A percentile compares a stretch with the other conserved stretches of the same genome.
These are phyloP conservation scores for Martes martes DNA, from an alignment of 2,113 vertebrate genomes.

Conservation along the genomic window DNA sequence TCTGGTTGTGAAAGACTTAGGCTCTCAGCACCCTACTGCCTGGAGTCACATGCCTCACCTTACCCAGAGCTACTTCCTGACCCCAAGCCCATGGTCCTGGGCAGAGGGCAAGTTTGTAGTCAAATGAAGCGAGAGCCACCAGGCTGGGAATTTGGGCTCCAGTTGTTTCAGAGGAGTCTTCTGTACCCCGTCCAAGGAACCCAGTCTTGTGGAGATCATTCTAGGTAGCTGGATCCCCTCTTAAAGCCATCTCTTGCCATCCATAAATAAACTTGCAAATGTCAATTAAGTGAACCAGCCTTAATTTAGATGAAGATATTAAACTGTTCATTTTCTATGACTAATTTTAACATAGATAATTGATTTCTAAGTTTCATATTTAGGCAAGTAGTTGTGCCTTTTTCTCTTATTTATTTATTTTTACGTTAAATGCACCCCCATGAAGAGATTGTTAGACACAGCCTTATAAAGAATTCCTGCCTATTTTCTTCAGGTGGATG, in stretches of 20 bases:
- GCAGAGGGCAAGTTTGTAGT: not conserved
- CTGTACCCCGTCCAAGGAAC: too few relatives aligned
- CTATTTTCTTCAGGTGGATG: not conserved
- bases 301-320: not conserved
- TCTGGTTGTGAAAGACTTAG: not conserved
- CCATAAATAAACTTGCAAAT: not conserved
- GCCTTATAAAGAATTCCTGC: not conserved
- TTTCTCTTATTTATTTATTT: not conserved
- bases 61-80: not conserved
- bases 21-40: not conserved
- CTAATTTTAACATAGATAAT: not conserved
- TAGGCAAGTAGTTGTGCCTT: not conserved
- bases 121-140: not conserved
- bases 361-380: not conserved
- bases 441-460: not conserved
- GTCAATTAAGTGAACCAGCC: not conserved
- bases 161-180: not conserved
- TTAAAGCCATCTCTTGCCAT: not conserved
- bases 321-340: not conserved
- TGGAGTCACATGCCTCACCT: not conserved
- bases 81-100: not conserved
- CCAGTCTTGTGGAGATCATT: not conserved
- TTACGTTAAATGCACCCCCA: not conserved
- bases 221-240: not conserved
- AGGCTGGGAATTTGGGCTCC: not conserved